Base-by-base conservation (phyloP, 2,888 invertebrate species). In the Aphodius granarius region DNA sequence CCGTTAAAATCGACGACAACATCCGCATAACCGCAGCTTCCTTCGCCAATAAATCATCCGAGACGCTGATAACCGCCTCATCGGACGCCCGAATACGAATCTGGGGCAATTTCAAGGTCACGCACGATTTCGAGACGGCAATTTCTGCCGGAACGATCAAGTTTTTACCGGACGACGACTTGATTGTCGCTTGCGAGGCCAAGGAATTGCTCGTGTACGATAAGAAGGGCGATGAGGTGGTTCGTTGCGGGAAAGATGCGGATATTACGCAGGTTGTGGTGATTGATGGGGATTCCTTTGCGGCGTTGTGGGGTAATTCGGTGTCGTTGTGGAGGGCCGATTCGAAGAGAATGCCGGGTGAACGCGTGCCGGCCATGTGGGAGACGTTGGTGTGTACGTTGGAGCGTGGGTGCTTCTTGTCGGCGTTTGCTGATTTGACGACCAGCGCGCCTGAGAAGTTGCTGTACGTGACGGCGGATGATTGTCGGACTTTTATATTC, bases 401-500 rank as follows among this genome's bases (percentile, higher is more conserved):
- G 62, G 62, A 66, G 2, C 16, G 4, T 4, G n/a, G 19, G 13
- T 13, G 15, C 65, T 66, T 75, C 66, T 72, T 72, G 19, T 19
- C 72, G 66, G 62, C 66, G 3, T 68, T 21, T 9, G 68, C 21
- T 9, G 68, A 68, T 68, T 68, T 19, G 9, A 20, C 22, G 20
- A 13, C n/a, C n/a, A 65, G 65, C 17, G 17, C 19, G 17, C 17
- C 20, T 13, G 63, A 68, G 22, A 20, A 19, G 62, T 3, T 72
- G 5, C 66, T 75, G n/a, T 75, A 75, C 19, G 63, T 63, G 6
- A 16, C 72, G 9, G 65, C 88, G 71, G 85, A 86, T 3, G 84
- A 85, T 75, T 85, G 86, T 68, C 85, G 83, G n/a, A 84, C 89
- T 22, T 85, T 84, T 66, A 85, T 89, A 74, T 88, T 86, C 84